Conservation (phyloP, 53 echinoderm and acorn worm species). For the Mesocentrotus franciscanus region DNA sequence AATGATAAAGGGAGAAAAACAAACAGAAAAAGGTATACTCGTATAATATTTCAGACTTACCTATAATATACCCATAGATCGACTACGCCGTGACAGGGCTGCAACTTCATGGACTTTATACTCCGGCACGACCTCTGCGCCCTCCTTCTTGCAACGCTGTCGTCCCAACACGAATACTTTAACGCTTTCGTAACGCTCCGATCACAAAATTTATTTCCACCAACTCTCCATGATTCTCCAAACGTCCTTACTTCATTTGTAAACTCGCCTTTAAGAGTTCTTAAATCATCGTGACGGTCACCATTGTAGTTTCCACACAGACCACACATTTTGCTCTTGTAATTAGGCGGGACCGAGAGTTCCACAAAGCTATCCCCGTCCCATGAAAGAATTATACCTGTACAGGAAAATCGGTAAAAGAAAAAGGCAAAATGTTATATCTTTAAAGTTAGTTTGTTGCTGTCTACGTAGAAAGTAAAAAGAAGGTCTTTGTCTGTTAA, state of each 20-base stretch:
- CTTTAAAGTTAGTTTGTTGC: too few species aligned
- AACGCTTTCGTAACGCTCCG: conserved; percentile 68
- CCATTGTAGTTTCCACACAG: conserved; percentile 97
- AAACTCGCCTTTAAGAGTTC: conserved; percentile 76
- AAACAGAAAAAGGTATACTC: neutral
- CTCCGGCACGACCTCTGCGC: conserved; percentile 83
- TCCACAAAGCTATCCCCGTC: conserved; percentile 98
- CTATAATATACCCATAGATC: conserved; percentile 90
- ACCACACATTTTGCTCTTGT: conserved; percentile 92
- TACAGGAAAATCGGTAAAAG: neutral
- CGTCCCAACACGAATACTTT: conserved; percentile 79
- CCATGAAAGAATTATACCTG: conserved; percentile 90
- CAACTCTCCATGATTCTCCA: conserved; percentile 92
- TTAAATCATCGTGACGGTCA: conserved; percentile 83
- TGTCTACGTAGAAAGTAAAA: too few species aligned
- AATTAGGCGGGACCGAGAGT: conserved; percentile 78
- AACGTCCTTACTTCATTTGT: conserved; percentile 77
- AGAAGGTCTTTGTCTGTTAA: too few species aligned
- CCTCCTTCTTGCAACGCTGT: conserved; percentile 69
- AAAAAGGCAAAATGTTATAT: neutral
- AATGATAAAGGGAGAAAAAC: neutral
- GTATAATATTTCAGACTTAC: conserved; percentile 56
- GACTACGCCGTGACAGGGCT: conserved; percentile 81
- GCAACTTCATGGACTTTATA: conserved; percentile 80
- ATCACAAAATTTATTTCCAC: conserved; percentile 80